Evolutionary conservation across 1,140 invertebrate genomes (phyloP), one percentile per base, ranked within the genome.

Genomic region (Rhyzopertha dominica): DNA sequence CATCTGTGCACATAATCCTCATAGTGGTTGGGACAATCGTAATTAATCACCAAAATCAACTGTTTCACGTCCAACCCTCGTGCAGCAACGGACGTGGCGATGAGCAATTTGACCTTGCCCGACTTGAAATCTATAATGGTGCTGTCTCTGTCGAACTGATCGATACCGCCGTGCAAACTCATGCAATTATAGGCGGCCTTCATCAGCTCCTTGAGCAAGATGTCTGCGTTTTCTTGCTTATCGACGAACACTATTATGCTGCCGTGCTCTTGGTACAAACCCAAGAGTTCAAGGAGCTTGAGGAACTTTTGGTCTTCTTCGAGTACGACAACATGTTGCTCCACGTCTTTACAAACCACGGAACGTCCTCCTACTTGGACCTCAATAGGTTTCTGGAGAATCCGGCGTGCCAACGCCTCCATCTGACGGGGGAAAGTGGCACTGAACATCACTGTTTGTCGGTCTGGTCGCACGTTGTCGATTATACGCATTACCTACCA

Each of bases 1-100:
- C 94, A 98, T 59, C 97, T 75, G 68, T 99, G 97, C 7, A 99
- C 96, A 70, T 99, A 99, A 72, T 99, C 97, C 73, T 99, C 97
- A 66, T 99, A 99, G 71, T 99, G 97, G 74, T 99, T 99, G 0
- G 97, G 97, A 66, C 95, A 98, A 72, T 99, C 96, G 69, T 98
- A 99, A 70, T 99, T 99, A 1, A 99, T 84, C 1, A 99, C 97
- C 1, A 99, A 71, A 53, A 98, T 95, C 2, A 99, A 77, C 58
- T 99, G 92, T 65, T 98, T 98, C 0, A 99, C 96, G 72, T 99
- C 97, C 5, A 99, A 73, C 0, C 97, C 97, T 50, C 97, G 73
- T 0, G 95, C 95, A 7, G 95, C 95, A 0, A 99, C 95, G 8
- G 94, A 98, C 0, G 95, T 99, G 0, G 95, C 95, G 2, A 96